Percentiles rank a stretch among this genome's conserved stretches.
Evolutionary conservation across 2,113 vertebrate species (phyloP).

Genomic region (Osmerus mordax): DNA sequence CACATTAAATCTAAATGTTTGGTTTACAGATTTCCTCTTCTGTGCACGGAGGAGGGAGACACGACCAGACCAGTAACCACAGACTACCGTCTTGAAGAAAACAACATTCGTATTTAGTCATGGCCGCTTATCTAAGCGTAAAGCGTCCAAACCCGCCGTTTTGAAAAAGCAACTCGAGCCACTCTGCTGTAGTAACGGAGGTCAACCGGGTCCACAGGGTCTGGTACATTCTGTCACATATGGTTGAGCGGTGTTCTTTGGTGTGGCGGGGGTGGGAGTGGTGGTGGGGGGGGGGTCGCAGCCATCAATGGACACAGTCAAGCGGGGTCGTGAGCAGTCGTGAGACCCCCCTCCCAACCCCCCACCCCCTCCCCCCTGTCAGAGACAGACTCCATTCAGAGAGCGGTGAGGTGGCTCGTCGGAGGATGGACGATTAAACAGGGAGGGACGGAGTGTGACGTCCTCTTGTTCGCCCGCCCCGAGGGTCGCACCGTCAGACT

Average conservation of each 20-base stretch:
- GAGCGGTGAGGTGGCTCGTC: constrained; percentile 27
- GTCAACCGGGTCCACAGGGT: too few relatives aligned
- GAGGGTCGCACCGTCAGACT: constrained; percentile 55
- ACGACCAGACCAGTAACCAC: too few relatives aligned
- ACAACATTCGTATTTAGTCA: too few relatives aligned
- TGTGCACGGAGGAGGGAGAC: too few relatives aligned
- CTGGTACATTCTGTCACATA: background rate
- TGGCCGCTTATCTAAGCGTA: too few relatives aligned
- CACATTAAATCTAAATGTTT: too few relatives aligned
- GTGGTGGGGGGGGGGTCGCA: background rate
- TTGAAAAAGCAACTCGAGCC: too few relatives aligned
- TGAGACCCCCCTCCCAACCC: constrained; percentile 28
- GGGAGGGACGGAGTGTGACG: constrained; percentile 45
- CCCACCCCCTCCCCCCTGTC: constrained; percentile 39
- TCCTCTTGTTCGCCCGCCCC: constrained; percentile 37
- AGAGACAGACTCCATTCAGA: constrained; percentile 27
- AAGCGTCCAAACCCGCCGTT: too few relatives aligned
- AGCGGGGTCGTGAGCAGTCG: constrained; percentile 57
- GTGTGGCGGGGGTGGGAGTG: background rate
- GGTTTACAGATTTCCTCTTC: too few relatives aligned
- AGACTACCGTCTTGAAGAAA: too few relatives aligned
- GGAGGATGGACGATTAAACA: constrained; percentile 52
- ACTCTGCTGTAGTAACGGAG: too few relatives aligned
- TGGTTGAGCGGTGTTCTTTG: background rate
- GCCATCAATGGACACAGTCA: constrained; percentile 40